Evolutionary conservation across 2,888 invertebrate genomes (phyloP), one percentile per base, ranked within the genome.

Genomic region (Tortrix viridana): DNA sequence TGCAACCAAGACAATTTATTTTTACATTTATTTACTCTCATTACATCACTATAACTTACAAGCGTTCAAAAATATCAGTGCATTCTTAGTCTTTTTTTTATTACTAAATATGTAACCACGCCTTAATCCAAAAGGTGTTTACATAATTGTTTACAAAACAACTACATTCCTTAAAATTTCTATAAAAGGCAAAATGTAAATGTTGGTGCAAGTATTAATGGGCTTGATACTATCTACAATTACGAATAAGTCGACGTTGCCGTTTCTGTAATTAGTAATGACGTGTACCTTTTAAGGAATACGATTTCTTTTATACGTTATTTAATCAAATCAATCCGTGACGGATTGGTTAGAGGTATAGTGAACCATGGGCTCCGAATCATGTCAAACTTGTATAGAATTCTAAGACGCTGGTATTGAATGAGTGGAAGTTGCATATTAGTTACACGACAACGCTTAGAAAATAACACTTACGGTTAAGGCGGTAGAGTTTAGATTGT

Each of bases 241-340:
- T 16, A 49, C 19, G 19, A 49, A 49, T 18, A 50, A 50, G 37
- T 18, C n/a, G 14, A 20, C 20, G n/a, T 50, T 37, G 20, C 14
- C 14, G 26, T 19, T 37, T 37, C 3, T 37, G 50, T 20, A 14
- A 37, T 37, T 50, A 20, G 1, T 12, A 37, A 37, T 37, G 50
- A 50, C 41, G 22, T 22, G 6, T 16, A 14, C 53, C 20, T n/a
- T 38, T 23, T 41, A 55, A 44, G 54, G 23, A 16, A 43, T 43
- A 23, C 19, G 18, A 55, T 55, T 54, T 18, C 43, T 43, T 55
- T 44, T 19, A 26, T 16, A 44, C 44, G 41, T 23, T 47, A 62
- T 74, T 71, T 71, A 78, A 77, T 71, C 59, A 47, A 78, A 67
- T 65, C 72, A 62, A 57, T 65, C 74, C 81, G 80, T 80, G 80